A percentile compares a stretch with the other conserved stretches of the same genome.
Conservation (phyloP, 2,888 invertebrate genomes). For the Chelonus formosanus region DNA sequence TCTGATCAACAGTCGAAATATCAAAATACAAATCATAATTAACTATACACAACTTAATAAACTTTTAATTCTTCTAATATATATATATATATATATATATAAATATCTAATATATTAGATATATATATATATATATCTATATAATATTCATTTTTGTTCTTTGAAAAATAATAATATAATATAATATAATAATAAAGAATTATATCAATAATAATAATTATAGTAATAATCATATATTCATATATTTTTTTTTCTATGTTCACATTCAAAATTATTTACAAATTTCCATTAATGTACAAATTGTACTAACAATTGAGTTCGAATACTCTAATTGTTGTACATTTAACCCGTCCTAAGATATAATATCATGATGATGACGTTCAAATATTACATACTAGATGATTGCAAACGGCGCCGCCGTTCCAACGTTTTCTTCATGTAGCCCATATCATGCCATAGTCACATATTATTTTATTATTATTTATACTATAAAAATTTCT, state of each 20-base stretch:
- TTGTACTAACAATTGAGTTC: slow-evolving; percentile 23
- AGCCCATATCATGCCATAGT: background rate
- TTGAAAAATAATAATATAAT: background rate
- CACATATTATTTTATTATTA: slow-evolving; percentile 11
- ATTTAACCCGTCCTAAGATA: slow-evolving; percentile 30
- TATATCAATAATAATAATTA: slow-evolving; percentile 40
- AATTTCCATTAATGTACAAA: slow-evolving; percentile 40
- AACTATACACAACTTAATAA: no score
- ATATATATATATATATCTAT: slow-evolving; percentile 32
- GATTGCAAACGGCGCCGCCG: slow-evolving; percentile 9
- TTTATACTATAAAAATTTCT: slow-evolving; percentile 17
- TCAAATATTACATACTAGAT: slow-evolving; percentile 1
- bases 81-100: no score
- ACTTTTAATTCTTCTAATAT: no score
- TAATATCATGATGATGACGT: background rate
- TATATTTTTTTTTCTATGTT: slow-evolving; percentile 59
- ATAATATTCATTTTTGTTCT: no score
- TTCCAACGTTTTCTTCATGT: background rate
- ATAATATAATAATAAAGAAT: slow-evolving; percentile 33
- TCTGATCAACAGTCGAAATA: no score
- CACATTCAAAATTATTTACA: slow-evolving; percentile 65
- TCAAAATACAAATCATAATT: no score
- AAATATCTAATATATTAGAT: no score
- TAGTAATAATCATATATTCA: slow-evolving; percentile 39
- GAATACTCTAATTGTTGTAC: slow-evolving; percentile 19